Base-by-base conservation (phyloP, 2,888 invertebrate species). In the Troides helena region DNA sequence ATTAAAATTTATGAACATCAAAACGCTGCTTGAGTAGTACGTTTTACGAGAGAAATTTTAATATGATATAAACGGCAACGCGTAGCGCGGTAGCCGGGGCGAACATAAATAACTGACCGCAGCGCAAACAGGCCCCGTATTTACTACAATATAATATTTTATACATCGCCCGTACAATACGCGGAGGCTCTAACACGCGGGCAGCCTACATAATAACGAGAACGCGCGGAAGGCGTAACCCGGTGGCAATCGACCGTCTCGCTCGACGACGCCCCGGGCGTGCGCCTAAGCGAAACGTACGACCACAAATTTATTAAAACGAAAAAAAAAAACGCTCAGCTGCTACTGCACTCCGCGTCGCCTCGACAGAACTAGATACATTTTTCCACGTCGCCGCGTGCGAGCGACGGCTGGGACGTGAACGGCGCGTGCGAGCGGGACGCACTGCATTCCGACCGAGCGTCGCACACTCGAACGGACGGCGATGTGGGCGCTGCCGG, bases 221-320 rank as follows among this genome's bases (percentile, higher is more conserved):
- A 88, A 85, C 87, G 90, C 85, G 86, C 88, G 90, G 90, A 90
- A 92, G 92, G 93, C 92, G 93, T 93, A 92, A 92, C 92, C 83
- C 92, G 83, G 93, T 90, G 85, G 93, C 91, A 82, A 84, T 88
- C 85, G 81, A 78, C 85, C 85, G 83, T 88, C 90, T 86, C 90
- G 80, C 87, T 90, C 88, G 79, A 82, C 81, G 85, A 81, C 84
- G 87, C 89, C 89, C 83, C 87, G 80, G 88, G 89, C 91, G 88
- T 85, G 88, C 88, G 89, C 84, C 86, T 85, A 87, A 90, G 89
- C 88, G 90, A 90, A 88, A 89, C 90, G 88, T 85, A 91, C 88
- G 85, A 90, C 87, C 89, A 89, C 90, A 91, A 92, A 92, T 92
- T 92, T 92, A 92, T 92, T 91, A 89, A 92, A 91, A 90, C 86